Base-by-base conservation (phyloP, 1,140 invertebrate genomes). In the Phenacoccus solenopsis region DNA sequence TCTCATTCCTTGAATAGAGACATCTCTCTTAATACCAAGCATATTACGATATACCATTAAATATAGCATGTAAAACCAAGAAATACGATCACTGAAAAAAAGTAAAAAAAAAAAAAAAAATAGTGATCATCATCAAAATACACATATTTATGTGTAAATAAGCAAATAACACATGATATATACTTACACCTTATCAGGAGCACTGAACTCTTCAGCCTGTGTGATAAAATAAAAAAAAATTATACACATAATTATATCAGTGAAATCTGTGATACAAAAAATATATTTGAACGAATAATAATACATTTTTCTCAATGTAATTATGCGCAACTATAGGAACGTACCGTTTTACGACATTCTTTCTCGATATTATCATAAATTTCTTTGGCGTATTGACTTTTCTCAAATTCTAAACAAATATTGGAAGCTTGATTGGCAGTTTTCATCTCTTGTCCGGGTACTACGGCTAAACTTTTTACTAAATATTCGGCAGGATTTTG, bases 401-500 rank as follows among this genome's bases (percentile, higher is more conserved):
- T 86, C 1, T 87, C 84, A 76, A 90, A 94, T 67, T 85, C 81
- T 78, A 92, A 88, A 76, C 90, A 92, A 64, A 93, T 81, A 73
- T 82, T 84, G 74, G 86, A 86, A 3, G 89, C 84, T 49, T 85
- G 84, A 0, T 88, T 90, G 0, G 91, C 89, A 56, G 87, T 86
- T 16, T 49, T n/a, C 20, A n/a, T 2, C 16, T 49, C 38, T 49
- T 49, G 38, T 49, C 38, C 38, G 16, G 38, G 38, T 2, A 49
- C 38, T 49, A 71, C 27, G 3, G 94, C 91, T 69, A 98, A 76
- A 0, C 88, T 90, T 70, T 89, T 86, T 69, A 98, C 91, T 73
- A 93, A 89, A 80, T 91, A 95, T 77, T 98, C 95, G 0, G 93
- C 94, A 0, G 93, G 93, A 78, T 96, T 98, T 77, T 90, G 97